Conservation (phyloP, 1,140 invertebrate genomes). For the Cheumatopsyche charites region DNA sequence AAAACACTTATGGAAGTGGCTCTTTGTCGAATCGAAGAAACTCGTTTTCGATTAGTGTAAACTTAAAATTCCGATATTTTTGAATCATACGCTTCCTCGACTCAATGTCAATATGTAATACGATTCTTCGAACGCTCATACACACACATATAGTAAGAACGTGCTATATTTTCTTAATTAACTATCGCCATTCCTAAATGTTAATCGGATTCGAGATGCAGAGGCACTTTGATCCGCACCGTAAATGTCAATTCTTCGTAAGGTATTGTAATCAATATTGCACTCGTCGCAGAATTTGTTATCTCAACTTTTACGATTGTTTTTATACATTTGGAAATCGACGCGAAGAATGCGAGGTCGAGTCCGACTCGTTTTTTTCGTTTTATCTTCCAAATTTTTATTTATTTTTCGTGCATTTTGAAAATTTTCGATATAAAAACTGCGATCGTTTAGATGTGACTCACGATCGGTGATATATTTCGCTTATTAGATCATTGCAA, state of each 20-base stretch:
- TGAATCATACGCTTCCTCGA: neutral
- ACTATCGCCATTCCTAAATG: neutral
- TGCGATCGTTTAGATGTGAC: no score
- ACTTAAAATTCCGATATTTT: slow-evolving; percentile 15
- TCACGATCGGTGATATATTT: no score
- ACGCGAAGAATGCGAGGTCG: no score
- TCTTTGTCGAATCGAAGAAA: neutral
- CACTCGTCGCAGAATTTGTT: no score
- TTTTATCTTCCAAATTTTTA: no score
- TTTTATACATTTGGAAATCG: no score
- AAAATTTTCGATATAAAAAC: no score
- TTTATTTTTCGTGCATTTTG: no score
- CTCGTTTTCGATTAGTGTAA: no score
- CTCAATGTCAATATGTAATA: slow-evolving; percentile 3
- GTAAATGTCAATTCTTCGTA: neutral
- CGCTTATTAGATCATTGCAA: slow-evolving; percentile 6
- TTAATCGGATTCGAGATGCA: neutral
- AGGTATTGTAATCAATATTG: no score
- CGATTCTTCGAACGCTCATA: neutral
- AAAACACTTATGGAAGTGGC: neutral
- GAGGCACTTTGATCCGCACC: neutral
- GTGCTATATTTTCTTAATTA: slow-evolving; percentile 5
- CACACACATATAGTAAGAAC: neutral
- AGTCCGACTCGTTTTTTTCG: no score
- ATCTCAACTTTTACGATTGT: no score